Base-by-base conservation (phyloP, 2,797 vertebrate genomes). In the Dipus sagitta region DNA sequence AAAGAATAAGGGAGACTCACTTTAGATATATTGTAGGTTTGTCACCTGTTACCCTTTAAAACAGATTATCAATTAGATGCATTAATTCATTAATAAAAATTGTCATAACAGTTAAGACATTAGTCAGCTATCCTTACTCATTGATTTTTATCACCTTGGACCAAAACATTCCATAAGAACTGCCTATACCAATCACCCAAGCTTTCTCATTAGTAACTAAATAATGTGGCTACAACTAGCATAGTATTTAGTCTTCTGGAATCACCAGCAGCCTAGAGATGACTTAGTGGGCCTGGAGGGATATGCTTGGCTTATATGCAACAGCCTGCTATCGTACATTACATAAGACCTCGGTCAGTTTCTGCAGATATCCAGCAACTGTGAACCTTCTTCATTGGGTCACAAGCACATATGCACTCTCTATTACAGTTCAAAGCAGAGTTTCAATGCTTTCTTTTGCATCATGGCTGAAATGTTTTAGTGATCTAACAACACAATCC, bases 391-490 rank as follows among this genome's bases (percentile, higher is more conserved):
- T 80, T 90, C 68, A 89, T 62, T 34, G 95, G 34, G 58, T 70
- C 94, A 90, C 28, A 90, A 52, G 88, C 26, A 94, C 54, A 88
- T 6, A 54, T 26, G 62, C 75, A 74, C 71, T 75, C 71, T 75
- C 28, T 80, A 79, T 18, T 92, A 26, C 2, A 60, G 68, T 81
- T 93, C 38, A 88, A 88, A 95, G 72, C 15, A 86, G 23, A 91
- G 42, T 70, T 93, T 60, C 92, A 93, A 86, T n/a, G 85, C 64
- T 93, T 81, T 91, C 78, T 84, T 96, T 94, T 90, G 74, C 95
- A 78, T 92, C 54, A 92, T 52, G n/a, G 86, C 72, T 79, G 74
- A 86, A 95, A 94, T 91, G 26, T 88, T 28, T 88, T 92, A 90
- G 65, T 92, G 91, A 90, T 85, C 92, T 34, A 94, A 20, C 52